These are phyloP conservation scores for Nilaparvata lugens DNA, from an alignment of 1,140 invertebrate genomes.

Conservation along the genomic window DNA sequence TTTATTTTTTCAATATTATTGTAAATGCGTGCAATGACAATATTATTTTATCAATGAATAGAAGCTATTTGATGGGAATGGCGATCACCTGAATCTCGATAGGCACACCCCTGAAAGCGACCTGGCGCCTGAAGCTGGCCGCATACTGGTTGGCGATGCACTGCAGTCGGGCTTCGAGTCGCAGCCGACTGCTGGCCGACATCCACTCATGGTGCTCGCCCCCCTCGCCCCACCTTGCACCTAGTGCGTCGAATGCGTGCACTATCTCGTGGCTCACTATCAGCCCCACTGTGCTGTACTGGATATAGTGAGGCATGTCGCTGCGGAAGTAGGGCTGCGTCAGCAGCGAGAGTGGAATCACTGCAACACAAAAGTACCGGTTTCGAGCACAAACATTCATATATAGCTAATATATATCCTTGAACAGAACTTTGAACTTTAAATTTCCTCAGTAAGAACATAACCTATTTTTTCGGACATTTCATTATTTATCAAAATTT, in stretches of 20 bases:
- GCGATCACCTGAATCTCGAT: conserved; percentile 39
- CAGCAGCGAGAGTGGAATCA: conserved; percentile 56
- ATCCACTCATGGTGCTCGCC: conserved; percentile 48
- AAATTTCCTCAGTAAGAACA: too few relatives aligned
- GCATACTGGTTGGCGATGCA: conserved; percentile 51
- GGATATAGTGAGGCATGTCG: conserved; percentile 38
- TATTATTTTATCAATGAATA: too few relatives aligned
- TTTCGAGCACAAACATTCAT: too few relatives aligned
- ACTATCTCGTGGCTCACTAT: conserved; percentile 44
- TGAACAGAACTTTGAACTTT: too few relatives aligned
- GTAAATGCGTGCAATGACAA: too few relatives aligned
- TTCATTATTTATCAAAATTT: too few relatives aligned
- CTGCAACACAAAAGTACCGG: too few relatives aligned
- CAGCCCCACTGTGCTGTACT: conserved; percentile 41
- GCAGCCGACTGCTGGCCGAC: conserved; percentile 42
- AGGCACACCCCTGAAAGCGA: conserved; percentile 39
- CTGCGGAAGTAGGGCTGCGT: conserved; percentile 47
- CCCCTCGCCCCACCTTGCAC: conserved; percentile 23
- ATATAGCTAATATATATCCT: too few relatives aligned
- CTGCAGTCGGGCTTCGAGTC: conserved; percentile 45
- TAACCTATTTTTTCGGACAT: too few relatives aligned
- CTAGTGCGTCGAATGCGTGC: conserved; percentile 42
- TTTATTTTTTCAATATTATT: too few relatives aligned
- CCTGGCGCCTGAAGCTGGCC: conserved; percentile 36
- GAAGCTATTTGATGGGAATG: too few relatives aligned